Evolutionary conservation across 2,113 vertebrate genomes (phyloP).

Genomic region (Perca flavescens): DNA sequence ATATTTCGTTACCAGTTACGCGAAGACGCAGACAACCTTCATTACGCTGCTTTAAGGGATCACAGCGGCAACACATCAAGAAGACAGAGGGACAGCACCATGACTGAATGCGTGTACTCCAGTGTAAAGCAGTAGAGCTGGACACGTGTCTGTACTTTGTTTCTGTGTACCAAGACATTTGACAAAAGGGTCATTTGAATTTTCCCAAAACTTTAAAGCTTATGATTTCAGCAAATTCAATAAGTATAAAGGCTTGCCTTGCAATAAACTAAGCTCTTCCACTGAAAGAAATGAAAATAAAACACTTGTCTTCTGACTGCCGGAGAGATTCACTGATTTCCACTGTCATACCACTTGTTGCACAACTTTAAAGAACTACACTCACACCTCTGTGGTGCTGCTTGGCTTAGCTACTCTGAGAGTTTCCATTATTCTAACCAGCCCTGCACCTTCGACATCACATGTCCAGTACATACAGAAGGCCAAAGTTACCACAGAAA

Average conservation of each 20-base stretch:
- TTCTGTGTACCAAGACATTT: neutral
- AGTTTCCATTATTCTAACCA: no score
- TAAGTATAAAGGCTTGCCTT: neutral
- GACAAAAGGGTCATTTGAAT: no score
- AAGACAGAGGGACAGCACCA: neutral
- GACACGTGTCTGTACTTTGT: neutral
- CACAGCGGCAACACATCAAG: constrained; percentile 5
- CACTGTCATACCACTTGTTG: no score
- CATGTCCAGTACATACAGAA: no score
- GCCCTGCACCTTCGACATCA: no score
- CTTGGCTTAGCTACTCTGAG: no score
- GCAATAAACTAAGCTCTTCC: neutral
- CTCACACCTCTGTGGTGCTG: no score
- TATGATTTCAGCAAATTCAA: neutral
- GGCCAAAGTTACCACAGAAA: no score
- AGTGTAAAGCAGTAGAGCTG: constrained; percentile 31
- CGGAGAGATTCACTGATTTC: neutral
- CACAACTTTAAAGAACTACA: no score
- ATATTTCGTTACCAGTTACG: neutral
- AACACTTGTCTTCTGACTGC: neutral
- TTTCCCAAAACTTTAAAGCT: neutral
- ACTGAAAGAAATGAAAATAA: neutral
- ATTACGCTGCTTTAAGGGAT: constrained; percentile 46
- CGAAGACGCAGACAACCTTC: constrained; percentile 33
- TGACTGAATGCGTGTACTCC: constrained; percentile 43